Evolutionary conservation across 2,797 vertebrate genomes (phyloP), one percentile per base, ranked within the genome.

Genomic region (Crypturellus tataupa): DNA sequence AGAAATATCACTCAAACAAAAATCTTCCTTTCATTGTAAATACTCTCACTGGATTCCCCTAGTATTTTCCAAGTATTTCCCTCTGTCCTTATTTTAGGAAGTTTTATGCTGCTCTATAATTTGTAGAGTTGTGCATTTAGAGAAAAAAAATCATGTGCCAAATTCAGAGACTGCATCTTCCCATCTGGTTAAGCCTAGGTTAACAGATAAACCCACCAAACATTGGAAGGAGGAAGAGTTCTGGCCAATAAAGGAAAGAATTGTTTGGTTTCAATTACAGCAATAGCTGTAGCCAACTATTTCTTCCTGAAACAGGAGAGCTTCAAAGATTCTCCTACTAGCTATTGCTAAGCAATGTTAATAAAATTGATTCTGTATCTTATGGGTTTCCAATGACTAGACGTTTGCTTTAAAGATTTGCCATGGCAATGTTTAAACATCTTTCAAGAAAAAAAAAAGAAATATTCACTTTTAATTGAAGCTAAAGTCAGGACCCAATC

Each of bases 131-230:
- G 5, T 33, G 21, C 24, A 49, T 39, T 44, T 70, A 82, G 44
- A 77, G 68, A 55, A 88, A 87, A 63, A 80, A 23, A 51, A 12
- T 42, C 55, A 80, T 56, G 21, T 85, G 44, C 80, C 44, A 88
- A 93, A 76, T 90, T 68, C 10, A 75, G 21, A 15, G 64, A 83
- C 31, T 60, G 39, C 24, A 87, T 95, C 55, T 64, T 76, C 87
- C 65, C 35, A 86, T 73, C 76, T 60, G 37, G 59, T 85, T 86
- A 95, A 97, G 90, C 17, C 5, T 8, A 95, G 89, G 73, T 96
- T 97, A 97, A 96, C 87, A 93, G 87, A 60, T 95, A 97, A 95
- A 93, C 81, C 56, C 47, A 96, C 70, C 47, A 95, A 94, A 67
- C 39, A 80, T 0, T 0, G 20, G 21, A 7, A 78, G 53, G 64